Evolutionary conservation across 2,888 invertebrate species (phyloP), one percentile per base, ranked within the genome.

Genomic region (Kuschelorhynchus macadamiae): DNA sequence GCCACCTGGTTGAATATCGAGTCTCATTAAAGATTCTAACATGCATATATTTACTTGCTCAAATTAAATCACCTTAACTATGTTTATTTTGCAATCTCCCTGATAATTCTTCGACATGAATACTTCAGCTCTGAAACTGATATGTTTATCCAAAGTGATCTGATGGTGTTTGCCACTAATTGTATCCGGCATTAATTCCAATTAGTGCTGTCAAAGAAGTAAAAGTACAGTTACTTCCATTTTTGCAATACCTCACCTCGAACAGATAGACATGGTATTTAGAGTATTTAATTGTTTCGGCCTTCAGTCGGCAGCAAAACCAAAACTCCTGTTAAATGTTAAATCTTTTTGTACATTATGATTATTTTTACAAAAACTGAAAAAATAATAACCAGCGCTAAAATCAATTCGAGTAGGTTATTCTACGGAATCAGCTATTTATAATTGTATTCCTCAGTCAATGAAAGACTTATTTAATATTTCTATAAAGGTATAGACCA

Each of bases 161-260:
- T 46, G 59, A 64, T 55, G 61, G 57, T 55, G 65, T 65, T 53
- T 56, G 65, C 68, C 67, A 64, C 70, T 73, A 73, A 75, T 75
- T 74, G 71, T 71, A 72, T 71, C 70, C 71, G 71, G 72, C 74
- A 71, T 67, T 67, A 41, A 65, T 66, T 46, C 74, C 74, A 75
- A 75, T 74, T 74, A 74, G 65, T 53, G 57, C 57, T 59, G 67
- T 71, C 61, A 59, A 44, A 52, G 55, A 12, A 55, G 17, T n/a
- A 30, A 50, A 50, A 41, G 53, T 39, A 53, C 53, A 53, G 53
- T 53, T 53, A 53, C 12, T 8, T 18, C 30, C 2, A 50, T 50
- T 50, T 50, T 50, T 50, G 17, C 33, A 11, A 50, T 36, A 8
- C 50, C 16, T 9, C 32, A 32, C 14, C 12, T 8, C n/a, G 11